Percentiles rank a stretch among this genome's conserved stretches.
Conservation (phyloP, 2,888 invertebrate species). For the Synanthedon tipuliformis region DNA sequence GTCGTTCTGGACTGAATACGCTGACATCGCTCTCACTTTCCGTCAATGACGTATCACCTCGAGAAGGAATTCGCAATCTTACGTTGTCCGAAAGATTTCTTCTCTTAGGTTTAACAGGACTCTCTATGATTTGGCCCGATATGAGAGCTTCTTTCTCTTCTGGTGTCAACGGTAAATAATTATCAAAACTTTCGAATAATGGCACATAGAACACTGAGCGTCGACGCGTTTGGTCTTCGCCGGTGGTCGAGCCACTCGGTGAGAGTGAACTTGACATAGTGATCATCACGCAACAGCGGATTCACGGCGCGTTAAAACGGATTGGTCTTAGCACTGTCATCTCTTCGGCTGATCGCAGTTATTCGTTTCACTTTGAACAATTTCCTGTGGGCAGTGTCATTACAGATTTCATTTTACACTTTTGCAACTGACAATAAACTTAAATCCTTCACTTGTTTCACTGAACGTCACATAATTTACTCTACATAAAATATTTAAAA, state of each 20-base stretch:
- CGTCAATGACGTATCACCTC: slow-evolving; percentile 50
- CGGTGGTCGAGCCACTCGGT: slow-evolving; percentile 37
- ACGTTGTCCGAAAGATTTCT: slow-evolving; percentile 36
- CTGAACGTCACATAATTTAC: background rate
- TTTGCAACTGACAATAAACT: slow-evolving; percentile 28
- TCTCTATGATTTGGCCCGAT: slow-evolving; percentile 38
- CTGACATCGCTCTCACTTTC: slow-evolving; percentile 62
- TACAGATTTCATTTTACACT: slow-evolving; percentile 36
- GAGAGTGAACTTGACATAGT: slow-evolving; percentile 53
- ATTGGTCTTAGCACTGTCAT: slow-evolving; percentile 29
- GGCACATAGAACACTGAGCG: slow-evolving; percentile 83
- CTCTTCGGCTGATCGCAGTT: slow-evolving; percentile 41
- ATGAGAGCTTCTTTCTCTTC: slow-evolving; percentile 60
- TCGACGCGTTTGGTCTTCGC: slow-evolving; percentile 68
- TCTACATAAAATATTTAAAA: background rate
- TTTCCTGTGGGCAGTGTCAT: slow-evolving; percentile 31
- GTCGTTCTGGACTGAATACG: slow-evolving; percentile 46
- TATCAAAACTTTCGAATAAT: slow-evolving; percentile 72
- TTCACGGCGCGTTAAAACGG: slow-evolving; percentile 48
- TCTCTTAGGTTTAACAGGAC: slow-evolving; percentile 35
- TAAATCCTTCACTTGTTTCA: slow-evolving; percentile 14
- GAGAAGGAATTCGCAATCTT: slow-evolving; percentile 34
- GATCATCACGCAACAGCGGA: slow-evolving; percentile 30
- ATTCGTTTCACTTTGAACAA: slow-evolving; percentile 44
- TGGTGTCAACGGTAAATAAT: slow-evolving; percentile 65